Evolutionary conservation across 2,797 vertebrate species (phyloP).

Genomic region (Cirrhinus molitorella): DNA sequence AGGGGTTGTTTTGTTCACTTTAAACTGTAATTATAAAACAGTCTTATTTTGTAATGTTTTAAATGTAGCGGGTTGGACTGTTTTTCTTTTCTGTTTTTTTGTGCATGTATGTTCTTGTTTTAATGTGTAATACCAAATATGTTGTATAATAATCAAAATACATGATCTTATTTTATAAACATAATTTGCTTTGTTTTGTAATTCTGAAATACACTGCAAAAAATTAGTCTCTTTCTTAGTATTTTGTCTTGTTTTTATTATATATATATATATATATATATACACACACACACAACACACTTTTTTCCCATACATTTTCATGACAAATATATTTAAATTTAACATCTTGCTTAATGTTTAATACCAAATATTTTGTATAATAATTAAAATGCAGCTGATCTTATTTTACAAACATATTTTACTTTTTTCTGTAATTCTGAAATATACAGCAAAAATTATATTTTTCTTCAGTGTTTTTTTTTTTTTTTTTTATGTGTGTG

Average conservation of each 20-base stretch:
- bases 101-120: not conserved
- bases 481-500: too few relatives aligned
- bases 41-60: not conserved
- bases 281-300: too few relatives aligned
- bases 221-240: not conserved
- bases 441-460: not conserved
- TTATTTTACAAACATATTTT: not conserved
- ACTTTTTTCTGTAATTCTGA: not conserved
- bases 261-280: too few relatives aligned
- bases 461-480: not conserved
- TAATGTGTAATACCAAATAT: not conserved
- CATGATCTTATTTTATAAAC: not conserved
- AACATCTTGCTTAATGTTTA: not conserved
- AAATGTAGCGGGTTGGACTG: not conserved
- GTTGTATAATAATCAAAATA: constrained; percentile 18
- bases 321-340: too few relatives aligned
- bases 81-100: too few relatives aligned
- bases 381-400: constrained; percentile 17
- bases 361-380: not conserved
- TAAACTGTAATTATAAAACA: too few relatives aligned
- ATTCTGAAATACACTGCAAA: not conserved
- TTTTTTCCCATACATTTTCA: too few relatives aligned
- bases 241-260: not conserved
- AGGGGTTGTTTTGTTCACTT: not conserved
- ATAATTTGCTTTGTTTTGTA: not conserved